Evolutionary conservation across 2,113 vertebrate genomes (phyloP).

Genomic region (Thalassoma bifasciatum): DNA sequence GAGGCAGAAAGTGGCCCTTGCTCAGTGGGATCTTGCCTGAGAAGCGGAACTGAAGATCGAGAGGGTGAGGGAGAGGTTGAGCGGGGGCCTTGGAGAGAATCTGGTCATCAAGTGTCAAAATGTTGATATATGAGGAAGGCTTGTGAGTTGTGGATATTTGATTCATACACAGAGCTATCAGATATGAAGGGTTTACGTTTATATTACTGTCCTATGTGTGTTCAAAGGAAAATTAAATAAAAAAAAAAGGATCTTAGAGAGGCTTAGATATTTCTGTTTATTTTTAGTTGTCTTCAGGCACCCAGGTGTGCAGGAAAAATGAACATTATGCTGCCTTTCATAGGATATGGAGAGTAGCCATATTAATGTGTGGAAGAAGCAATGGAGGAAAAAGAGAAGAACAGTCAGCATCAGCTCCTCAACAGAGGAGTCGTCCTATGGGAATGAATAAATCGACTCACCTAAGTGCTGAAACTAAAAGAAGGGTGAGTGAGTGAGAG

Average conservation of each 20-base stretch:
- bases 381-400: constrained; percentile 31
- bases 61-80: constrained; percentile 38
- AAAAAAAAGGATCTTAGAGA: constrained; percentile 26
- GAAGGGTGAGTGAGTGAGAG: constrained; percentile 43
- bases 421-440: constrained; percentile 44
- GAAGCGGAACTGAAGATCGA: constrained; percentile 46
- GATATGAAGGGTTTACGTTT: constrained; percentile 18
- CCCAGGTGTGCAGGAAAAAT: constrained; percentile 34
- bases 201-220: constrained; percentile 33
- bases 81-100: constrained; percentile 52
- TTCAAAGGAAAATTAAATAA: constrained; percentile 26
- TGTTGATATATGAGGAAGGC: constrained; percentile 44
- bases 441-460: constrained; percentile 66
- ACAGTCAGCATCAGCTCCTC: constrained; percentile 66
- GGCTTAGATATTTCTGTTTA: background rate
- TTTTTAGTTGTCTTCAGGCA: constrained; percentile 23
- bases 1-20: constrained; percentile 51
- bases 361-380: constrained; percentile 56
- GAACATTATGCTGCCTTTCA: constrained; percentile 35
- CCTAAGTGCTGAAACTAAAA: constrained; percentile 62
- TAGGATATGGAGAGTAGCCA: constrained; percentile 36
- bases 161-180: constrained; percentile 47
- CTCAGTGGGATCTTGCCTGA: constrained; percentile 49
- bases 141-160: constrained; percentile 43
- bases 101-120: constrained; percentile 46